Conservation (phyloP, 2,113 vertebrate genomes). For the Cettia cetti region DNA sequence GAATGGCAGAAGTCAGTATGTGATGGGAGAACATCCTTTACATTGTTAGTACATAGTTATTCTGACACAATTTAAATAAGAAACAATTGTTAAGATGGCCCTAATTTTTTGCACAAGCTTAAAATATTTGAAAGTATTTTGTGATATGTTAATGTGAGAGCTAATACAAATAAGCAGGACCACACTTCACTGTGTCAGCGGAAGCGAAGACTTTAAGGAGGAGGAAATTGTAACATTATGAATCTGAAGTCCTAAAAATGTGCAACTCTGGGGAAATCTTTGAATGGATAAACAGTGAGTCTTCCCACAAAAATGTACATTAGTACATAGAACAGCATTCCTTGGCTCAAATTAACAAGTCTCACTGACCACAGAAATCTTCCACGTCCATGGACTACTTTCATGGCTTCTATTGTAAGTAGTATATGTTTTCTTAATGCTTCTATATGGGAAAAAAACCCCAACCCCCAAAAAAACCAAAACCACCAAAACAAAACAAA, state of each 20-base stretch:
- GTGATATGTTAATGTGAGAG: not conserved
- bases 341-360: not conserved
- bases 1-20: not conserved
- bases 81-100: not conserved
- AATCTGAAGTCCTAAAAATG: not conserved
- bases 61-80: not conserved
- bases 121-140: not conserved
- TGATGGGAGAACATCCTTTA: not conserved
- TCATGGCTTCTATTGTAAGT: not conserved
- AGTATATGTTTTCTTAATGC: not conserved
- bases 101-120: not conserved
- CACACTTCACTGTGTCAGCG: not conserved
- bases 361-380: not conserved
- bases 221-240: not conserved
- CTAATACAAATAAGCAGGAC: not conserved
- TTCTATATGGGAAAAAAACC: not conserved
- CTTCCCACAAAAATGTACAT: not conserved
- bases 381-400: not conserved
- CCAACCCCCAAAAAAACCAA: too few species aligned
- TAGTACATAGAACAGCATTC: slow-evolving; percentile 1
- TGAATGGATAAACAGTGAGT: not conserved
- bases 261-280: not conserved
- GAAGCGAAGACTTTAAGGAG: not conserved
- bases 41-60: not conserved
- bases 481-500: too few species aligned